Conservation (phyloP, 2,888 invertebrate species). For the Heliconius hortense region DNA sequence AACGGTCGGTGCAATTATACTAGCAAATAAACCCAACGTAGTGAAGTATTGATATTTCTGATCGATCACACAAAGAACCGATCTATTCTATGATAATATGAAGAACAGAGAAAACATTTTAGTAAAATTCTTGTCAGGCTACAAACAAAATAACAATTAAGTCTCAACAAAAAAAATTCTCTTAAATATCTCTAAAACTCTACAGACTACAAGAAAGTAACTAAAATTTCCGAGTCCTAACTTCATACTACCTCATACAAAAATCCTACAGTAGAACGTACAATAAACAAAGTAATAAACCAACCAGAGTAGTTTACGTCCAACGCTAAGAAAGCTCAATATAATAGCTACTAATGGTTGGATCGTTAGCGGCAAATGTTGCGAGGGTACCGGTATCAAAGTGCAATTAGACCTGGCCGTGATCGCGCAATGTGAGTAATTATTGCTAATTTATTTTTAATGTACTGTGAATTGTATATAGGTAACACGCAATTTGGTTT, state of each 20-base stretch:
- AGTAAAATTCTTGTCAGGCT: neutral
- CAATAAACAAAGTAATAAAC: conserved; percentile 29
- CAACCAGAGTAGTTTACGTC: conserved; percentile 13
- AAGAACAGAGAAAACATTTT: neutral
- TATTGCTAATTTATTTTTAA: conserved; percentile 30
- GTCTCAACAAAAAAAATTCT: neutral
- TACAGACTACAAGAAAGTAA: neutral
- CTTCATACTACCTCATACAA: neutral
- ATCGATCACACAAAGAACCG: no score
- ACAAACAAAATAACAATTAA: neutral
- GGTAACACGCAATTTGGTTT: neutral
- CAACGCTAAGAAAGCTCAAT: conserved; percentile 30
- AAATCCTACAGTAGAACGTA: neutral
- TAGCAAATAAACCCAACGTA: no score
- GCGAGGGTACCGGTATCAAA: conserved; percentile 39
- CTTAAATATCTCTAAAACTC: neutral
- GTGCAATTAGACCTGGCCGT: conserved; percentile 37
- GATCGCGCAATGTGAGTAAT: conserved; percentile 21
- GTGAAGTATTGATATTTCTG: no score
- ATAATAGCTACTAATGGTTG: conserved; percentile 39
- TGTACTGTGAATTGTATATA: conserved; percentile 4
- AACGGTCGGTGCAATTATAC: no score
- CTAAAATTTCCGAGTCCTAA: neutral
- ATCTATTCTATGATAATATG: neutral
- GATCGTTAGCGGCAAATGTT: conserved; percentile 41